Evolutionary conservation across 1,140 invertebrate genomes (phyloP), one percentile per base, ranked within the genome.

Genomic region (Aradophagus sp.): DNA sequence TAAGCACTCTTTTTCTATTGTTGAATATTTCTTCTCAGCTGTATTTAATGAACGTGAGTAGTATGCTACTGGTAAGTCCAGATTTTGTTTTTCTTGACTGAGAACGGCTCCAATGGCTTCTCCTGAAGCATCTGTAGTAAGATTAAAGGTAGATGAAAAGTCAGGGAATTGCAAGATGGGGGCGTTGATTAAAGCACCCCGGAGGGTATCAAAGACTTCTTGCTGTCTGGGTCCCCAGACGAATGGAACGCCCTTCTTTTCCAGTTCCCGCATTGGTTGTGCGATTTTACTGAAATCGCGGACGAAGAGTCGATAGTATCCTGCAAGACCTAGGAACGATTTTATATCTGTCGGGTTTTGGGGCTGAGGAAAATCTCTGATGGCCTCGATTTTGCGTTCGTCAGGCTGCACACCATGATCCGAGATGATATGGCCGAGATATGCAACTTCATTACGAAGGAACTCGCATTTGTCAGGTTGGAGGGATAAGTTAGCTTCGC

Each of bases 111-210:
- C 52, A 8, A 69, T 38, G 2, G 62, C 80, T 32, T 67, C 61
- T 53, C 82, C 73, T 5, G 63, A 70, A 1, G 79, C 82, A 31
- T 86, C 82, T 1, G 58, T 73, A 0, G 58, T 77, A 3, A 77
- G 6, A 10, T 67, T 32, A 32, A 77, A 78, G 8, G 45, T 48
- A 48, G 70, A 62, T 5, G 3, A 10, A 34, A 70, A 71, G 44
- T 75, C 65, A 0, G 75, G 68, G 39, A 67, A 77, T 42, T 29
- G 1, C 27, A 73, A 47, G 7, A 75, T 23, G 1, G 59, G 73
- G 11, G 36, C 56, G 7, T 36, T 31, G 5, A 10, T 44, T 1
- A 44, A 11, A 17, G 14, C 15, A 4, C 31, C 10, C 12, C 31
- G 29, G 6, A 70, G 55, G n/a, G 19, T 47, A 41, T 47, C 26